Base-by-base conservation (phyloP, 2,797 vertebrate genomes). In the Bryconaethiops microstoma region DNA sequence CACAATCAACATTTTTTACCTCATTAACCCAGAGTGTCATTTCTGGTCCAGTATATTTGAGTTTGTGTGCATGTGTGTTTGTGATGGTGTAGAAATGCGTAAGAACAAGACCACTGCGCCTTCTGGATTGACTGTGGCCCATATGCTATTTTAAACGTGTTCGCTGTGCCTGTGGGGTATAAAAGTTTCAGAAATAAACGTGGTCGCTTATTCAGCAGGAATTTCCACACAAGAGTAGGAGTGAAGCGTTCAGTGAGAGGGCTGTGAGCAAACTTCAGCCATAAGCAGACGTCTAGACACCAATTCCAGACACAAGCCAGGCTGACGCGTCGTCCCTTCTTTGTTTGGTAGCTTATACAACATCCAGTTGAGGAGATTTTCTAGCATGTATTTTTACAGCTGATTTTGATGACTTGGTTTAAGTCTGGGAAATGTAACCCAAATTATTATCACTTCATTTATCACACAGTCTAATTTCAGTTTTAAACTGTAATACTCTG, bases 71-170 rank as follows among this genome's bases (percentile, higher is more conserved):
- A 40, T 1, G 16, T 23, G 42, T 70, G 21, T 50, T 13, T 25
- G n/a, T 45, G 42, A 16, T 17, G 13, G 68, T 40, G 10, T 65
- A 10, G 5, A 16, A 13, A 35, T 67, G 50, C 68, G 14, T 71
- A 63, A 45, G 55, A 78, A 74, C 86, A 79, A 19, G 19, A 87
- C 87, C 89, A 55, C 88, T 74, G 71, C 80, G 59, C 67, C 74
- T 80, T 82, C 83, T 87, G 91, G 87, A 88, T 85, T 85, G 87
- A 85, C 23, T 92, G 90, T 82, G 93, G 91, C 79, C 83, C 86
- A 79, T 64, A 81, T 76, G 72, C 78, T 77, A 79, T 85, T 74
- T 60, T 35, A 50, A 40, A 17, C 54, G 16, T 52, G 4, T 6
- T 76, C 50, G 62, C 55, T 84, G n/a, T 7, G 14, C 68, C 64